A percentile compares a stretch with the other conserved stretches of the same genome.
phyloP scores from a whole-genome alignment of 1,140 invertebrate species.

The Pogonomyrmex californicus region DNA sequence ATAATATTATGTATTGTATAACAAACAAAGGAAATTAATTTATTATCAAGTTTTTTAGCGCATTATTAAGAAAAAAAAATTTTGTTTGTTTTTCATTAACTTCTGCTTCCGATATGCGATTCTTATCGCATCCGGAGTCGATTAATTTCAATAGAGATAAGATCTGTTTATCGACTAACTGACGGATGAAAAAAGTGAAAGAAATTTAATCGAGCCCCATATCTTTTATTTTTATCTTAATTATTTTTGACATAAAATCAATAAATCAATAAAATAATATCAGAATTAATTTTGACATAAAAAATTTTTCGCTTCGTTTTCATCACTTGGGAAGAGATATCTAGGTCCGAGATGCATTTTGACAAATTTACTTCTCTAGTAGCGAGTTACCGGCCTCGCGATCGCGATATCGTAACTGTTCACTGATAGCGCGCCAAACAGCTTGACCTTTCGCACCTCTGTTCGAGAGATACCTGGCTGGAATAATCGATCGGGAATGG shows the following conservation, averaged over 20 bases:
- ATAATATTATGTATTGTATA: neutral
- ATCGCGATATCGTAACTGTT: constrained; percentile 43
- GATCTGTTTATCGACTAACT: neutral
- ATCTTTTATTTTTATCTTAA: constrained; percentile 32
- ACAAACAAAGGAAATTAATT: neutral
- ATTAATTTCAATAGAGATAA: constrained; percentile 46
- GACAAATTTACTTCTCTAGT: constrained; percentile 41
- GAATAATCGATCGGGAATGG: constrained; percentile 66
- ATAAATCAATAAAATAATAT: no score
- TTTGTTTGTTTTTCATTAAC: neutral
- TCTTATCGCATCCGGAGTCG: neutral
- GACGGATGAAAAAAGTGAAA: neutral
- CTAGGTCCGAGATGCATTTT: neutral
- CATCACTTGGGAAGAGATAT: neutral
- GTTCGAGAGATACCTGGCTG: constrained; percentile 50
- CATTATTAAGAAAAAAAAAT: neutral
- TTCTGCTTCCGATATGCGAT: neutral
- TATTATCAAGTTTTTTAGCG: constrained; percentile 4
- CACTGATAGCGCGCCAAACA: constrained; percentile 7
- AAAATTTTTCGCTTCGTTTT: neutral
- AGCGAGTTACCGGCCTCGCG: neutral
- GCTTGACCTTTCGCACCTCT: constrained; percentile 56
- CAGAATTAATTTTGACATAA: constrained; percentile 40
- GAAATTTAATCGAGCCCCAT: constrained; percentile 3
- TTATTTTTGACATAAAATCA: constrained; percentile 27